Evolutionary conservation across 2,797 vertebrate species (phyloP).

Genomic region (Melanotaenia maccullochi): DNA sequence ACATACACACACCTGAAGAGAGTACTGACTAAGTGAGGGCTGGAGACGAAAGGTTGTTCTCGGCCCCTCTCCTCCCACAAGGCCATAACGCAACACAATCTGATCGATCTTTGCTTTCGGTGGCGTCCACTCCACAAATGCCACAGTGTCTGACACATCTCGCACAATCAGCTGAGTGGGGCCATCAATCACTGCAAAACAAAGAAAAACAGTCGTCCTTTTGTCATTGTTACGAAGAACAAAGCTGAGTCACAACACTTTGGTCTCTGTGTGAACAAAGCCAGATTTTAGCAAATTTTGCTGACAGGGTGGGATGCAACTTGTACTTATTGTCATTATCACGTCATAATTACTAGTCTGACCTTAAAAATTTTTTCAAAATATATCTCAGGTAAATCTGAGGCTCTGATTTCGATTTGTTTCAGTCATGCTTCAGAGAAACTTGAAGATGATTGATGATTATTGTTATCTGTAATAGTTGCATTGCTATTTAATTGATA

Average conservation of each 20-base stretch:
- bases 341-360: too few relatives aligned
- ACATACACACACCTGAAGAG: constrained; percentile 87
- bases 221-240: constrained; percentile 13
- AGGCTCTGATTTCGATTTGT: background rate
- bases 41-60: constrained; percentile 94
- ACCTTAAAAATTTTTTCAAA: background rate
- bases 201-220: constrained; percentile 8
- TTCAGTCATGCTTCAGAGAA: constrained; percentile 13
- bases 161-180: constrained; percentile 92
- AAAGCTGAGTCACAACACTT: constrained; percentile 8
- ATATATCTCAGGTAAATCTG: background rate
- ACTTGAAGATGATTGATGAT: background rate
- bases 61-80: constrained; percentile 87
- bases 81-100: constrained; percentile 91
- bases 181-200: constrained; percentile 90
- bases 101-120: constrained; percentile 93
- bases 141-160: constrained; percentile 94
- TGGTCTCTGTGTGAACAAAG: background rate
- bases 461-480: constrained; percentile 41
- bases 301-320: background rate
- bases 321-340: background rate
- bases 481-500: constrained; percentile 44
- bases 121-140: constrained; percentile 95
- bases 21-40: constrained; percentile 96
- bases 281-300: background rate